Base-by-base conservation (phyloP, 2,797 vertebrate species). In the Ceyx erithaca region DNA sequence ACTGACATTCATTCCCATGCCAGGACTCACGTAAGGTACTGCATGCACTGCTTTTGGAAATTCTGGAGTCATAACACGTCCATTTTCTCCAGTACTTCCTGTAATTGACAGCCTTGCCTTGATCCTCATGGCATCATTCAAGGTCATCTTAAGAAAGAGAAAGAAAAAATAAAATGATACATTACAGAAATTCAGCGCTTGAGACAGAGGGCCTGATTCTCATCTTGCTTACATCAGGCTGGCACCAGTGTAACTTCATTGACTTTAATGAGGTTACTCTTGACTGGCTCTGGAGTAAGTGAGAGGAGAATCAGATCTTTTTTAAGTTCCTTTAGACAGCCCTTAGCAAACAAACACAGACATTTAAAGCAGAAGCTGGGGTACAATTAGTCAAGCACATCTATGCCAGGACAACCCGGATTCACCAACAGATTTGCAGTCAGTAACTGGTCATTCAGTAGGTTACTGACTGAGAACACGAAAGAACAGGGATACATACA, bases 1-100 rank as follows among this genome's bases (percentile, higher is more conserved):
- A 98, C 99, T 99, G 99, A 99, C 99, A 98, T 98, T 99, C 97
- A 99, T 98, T 98, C 99, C 98, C 99, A 99, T 99, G 98, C 99
- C 99, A 98, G 99, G 98, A 98, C 99, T 99, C 98, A 98, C 98
- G 96, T 99, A 99, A 96, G 99, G 98, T 98, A 98, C 98, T 97
- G 98, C 98, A 98, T 99, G 99, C 98, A 99, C 98, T 98, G 99
- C 99, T 99, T 99, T 99, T 96, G 99, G 99, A 98, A 99, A 99
- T 98, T 99, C 99, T 98, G 99, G 99, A 99, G 98, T 99, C 98
- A 99, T 98, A 98, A 99, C 98, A 97, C 98, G 98, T 98, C 99
- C 99, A 97, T 99, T 99, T 98, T 99, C 99, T 98, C 99, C 99
- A 98, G 98, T 98, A 98, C 99, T 99, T 98, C 99, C 99, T 97